Base-by-base conservation (phyloP, 1,140 invertebrate genomes). In the Drosophila yakuba region DNA sequence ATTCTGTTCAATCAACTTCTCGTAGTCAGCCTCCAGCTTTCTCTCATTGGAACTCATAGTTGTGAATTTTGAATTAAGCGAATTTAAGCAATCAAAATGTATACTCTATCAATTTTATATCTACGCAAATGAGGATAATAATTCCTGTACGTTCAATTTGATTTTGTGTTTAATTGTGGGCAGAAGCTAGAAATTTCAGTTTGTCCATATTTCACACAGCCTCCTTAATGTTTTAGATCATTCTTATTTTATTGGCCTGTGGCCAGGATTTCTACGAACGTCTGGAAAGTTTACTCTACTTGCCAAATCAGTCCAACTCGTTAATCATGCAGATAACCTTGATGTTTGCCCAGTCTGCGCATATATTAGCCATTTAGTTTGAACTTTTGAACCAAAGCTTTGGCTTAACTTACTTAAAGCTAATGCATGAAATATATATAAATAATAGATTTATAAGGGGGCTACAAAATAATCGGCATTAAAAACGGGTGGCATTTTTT, bases 311-410 rank as follows among this genome's bases (percentile, higher is more conserved):
- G 20, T 38, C 39, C 44, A 28, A 69, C 77, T 85, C 81, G 81
- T 80, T 85, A 78, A 77, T 85, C 81, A 80, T 80, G 41, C 52
- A 80, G 81, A 80, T 77, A 80, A 80, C 68, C 77, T 85, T 85
- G 63, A 74, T 56, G 50, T 55, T 57, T 36, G 15, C 32, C 15
- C 25, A 14, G 62, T 69, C 64, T 71, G 17, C 59, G 74, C 78
- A 77, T 81, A 77, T 43, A 73, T 81, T 62, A 58, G 68, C 25
- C 28, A 58, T 48, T 48, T 50, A n/a, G 48, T 15, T 11, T n/a
- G 0, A 28, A 8, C 6, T 25, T 14, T 28, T 28, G 14, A 48
- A n/a, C 23, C 28, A 6, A 2, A 10, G 23, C 4, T 32, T 51
- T 64, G 44, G 25, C 15, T 35, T n/a, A 66, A 20, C 2, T 20